Conservation (phyloP, 2,888 invertebrate genomes). For the Eristalinus sepulchralis region DNA sequence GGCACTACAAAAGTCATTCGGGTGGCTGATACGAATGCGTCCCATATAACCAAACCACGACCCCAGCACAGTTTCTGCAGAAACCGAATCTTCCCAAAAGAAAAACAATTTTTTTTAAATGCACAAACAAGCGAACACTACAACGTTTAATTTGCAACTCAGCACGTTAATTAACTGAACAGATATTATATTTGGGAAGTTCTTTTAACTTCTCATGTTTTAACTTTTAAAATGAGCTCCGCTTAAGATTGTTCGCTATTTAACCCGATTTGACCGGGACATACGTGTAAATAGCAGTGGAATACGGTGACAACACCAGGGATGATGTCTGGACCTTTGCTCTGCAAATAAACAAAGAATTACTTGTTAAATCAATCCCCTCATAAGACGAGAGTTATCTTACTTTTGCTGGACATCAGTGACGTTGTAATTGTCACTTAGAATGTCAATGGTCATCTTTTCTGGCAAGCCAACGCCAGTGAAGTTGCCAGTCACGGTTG, state of each 20-base stretch:
- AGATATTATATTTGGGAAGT: conserved; percentile 15
- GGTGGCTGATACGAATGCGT: too few species aligned
- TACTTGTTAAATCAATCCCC: not conserved
- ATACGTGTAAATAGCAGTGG: conserved; percentile 86
- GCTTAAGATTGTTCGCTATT: conserved; percentile 8
- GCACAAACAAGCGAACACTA: conserved; percentile 60
- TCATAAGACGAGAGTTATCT: conserved; percentile 33
- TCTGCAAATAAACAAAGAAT: conserved; percentile 80
- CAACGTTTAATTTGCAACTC: conserved; percentile 52
- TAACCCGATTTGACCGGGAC: conserved; percentile 82
- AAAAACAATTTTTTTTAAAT: conserved; percentile 27
- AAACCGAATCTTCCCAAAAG: not conserved
- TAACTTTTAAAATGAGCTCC: not conserved
- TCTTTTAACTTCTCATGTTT: not conserved
- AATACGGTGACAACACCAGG: conserved; percentile 84
- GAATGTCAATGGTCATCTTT: conserved; percentile 84
- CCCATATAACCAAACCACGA: too few species aligned
- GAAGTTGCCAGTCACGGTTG: conserved; percentile 83
- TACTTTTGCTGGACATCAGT: conserved; percentile 74
- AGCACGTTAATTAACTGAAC: conserved; percentile 21
- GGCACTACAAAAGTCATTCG: too few species aligned
- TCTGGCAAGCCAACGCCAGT: conserved; percentile 82
- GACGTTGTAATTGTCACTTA: conserved; percentile 82
- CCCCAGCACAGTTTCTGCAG: not conserved
- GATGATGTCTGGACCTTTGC: conserved; percentile 83